Conservation (phyloP, 2,113 vertebrate genomes). For the Trachemys scripta region DNA sequence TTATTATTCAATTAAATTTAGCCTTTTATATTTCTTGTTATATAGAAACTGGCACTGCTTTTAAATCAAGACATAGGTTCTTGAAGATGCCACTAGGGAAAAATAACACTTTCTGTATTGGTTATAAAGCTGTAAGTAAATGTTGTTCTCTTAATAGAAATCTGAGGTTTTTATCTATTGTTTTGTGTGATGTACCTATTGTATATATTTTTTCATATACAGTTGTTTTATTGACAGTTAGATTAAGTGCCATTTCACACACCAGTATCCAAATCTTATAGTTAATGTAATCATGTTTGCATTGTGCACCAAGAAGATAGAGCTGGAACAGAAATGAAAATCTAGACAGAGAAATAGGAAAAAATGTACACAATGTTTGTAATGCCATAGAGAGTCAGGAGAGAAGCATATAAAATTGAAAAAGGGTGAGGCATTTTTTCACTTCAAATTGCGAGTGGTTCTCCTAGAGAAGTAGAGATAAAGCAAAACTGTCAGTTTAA, state of each 20-base stretch:
- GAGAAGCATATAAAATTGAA: not conserved
- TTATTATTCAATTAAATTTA: not conserved
- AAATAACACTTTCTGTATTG: not conserved
- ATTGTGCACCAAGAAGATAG: not conserved
- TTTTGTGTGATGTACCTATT: not conserved
- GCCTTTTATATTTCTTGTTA: not conserved
- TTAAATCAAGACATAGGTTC: not conserved
- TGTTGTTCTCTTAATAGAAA: not conserved
- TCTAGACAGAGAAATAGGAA: fast-evolving
- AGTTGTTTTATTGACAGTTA: not conserved
- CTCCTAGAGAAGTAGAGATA: not conserved
- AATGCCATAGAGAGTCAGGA: not conserved
- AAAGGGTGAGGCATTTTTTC: not conserved
- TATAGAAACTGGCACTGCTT: not conserved
- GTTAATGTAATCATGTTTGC: not conserved
- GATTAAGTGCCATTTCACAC: not conserved
- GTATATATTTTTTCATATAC: not conserved
- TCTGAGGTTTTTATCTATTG: not conserved
- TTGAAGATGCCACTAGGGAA: not conserved
- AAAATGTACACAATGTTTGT: not conserved
- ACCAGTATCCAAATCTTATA: not conserved
- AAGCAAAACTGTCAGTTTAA: not conserved
- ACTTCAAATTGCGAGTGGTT: not conserved
- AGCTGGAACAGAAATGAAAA: not conserved
- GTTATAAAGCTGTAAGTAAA: not conserved